Percentiles rank a stretch among this genome's conserved stretches.
These are phyloP conservation scores for Chloromyia formosa DNA, from an alignment of 2,888 invertebrate species.

Conservation along the genomic window DNA sequence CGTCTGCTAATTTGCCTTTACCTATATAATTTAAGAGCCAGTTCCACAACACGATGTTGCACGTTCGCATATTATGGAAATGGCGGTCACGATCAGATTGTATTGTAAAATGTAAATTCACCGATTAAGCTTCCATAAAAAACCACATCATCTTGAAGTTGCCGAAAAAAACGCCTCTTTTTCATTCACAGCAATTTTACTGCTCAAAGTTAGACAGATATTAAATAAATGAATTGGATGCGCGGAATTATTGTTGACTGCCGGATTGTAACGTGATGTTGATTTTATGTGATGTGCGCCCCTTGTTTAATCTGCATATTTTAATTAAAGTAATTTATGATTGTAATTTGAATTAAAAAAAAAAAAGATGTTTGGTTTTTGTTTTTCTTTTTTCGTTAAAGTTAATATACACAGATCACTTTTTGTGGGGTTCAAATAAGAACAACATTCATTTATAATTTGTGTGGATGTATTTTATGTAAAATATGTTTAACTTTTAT, in stretches of 20 bases:
- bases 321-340: constrained; percentile 49
- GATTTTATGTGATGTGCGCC: constrained; percentile 1
- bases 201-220: constrained; percentile 45
- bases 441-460: too few relatives aligned
- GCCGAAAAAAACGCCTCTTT: constrained; percentile 9
- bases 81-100: background rate
- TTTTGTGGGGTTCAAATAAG: too few relatives aligned
- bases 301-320: constrained; percentile 47
- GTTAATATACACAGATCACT: too few relatives aligned
- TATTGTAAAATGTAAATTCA: background rate
- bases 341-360: constrained; percentile 43
- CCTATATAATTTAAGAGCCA: background rate
- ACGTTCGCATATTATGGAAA: constrained; percentile 1
- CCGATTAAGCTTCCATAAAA: background rate
- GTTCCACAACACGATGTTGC: background rate
- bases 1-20: too few relatives aligned
- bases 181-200: constrained; percentile 44
- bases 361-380: too few relatives aligned
- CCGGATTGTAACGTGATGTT: background rate
- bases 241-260: constrained; percentile 16
- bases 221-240: constrained; percentile 35
- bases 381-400: too few relatives aligned
- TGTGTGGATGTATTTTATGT: too few relatives aligned
- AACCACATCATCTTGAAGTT: constrained; percentile 6
- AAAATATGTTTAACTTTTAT: too few relatives aligned